Base-by-base conservation (phyloP, 2,797 vertebrate genomes). In the Sebastes itinus region DNA sequence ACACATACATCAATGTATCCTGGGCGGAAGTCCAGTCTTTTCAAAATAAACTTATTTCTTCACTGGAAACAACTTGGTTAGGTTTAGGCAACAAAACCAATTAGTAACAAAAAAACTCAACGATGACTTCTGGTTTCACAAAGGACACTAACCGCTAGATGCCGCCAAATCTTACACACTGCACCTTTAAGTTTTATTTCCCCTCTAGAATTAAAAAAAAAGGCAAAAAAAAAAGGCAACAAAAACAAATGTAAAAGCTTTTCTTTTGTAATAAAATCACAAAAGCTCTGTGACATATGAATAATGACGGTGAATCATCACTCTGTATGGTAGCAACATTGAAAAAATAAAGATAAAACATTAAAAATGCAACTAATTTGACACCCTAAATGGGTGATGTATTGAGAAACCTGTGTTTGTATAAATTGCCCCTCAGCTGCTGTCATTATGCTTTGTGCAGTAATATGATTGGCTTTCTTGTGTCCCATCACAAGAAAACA, bases 401-500 rank as follows among this genome's bases (percentile, higher is more conserved):
- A 55, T 58, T 77, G 25, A 78, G 76, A 85, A 84, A 69, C 6
- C 14, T 25, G 27, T 79, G 66, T 85, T 83, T 83, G 16, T 60
- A 77, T 64, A 80, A 85, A 82, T 73, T 81, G 46, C 78, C 62
- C 78, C 77, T 90, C 74, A 77, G 72, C 71, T 67, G 35, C 56
- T 67, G 38, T 85, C 58, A 79, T 82, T 72, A 72, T 30, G 38
- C 80, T 64, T 80, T 78, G 65, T 75, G 22, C n/a, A 2, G 28
- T 77, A 70, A 77, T 77, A 69, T 63, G 74, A 90, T 81, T 79
- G 78, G 69, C 81, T 82, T 82, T 78, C 66, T 78, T 79, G 61
- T 76, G 76, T 81, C 71, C 84, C 68, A 71, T 81, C 61, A 67
- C 20, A 52, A n/a, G 27, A 69, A 63, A 78, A 87, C 66, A 87